phyloP scores from a whole-genome alignment of 2,797 vertebrate species.

The Falco berigora region DNA sequence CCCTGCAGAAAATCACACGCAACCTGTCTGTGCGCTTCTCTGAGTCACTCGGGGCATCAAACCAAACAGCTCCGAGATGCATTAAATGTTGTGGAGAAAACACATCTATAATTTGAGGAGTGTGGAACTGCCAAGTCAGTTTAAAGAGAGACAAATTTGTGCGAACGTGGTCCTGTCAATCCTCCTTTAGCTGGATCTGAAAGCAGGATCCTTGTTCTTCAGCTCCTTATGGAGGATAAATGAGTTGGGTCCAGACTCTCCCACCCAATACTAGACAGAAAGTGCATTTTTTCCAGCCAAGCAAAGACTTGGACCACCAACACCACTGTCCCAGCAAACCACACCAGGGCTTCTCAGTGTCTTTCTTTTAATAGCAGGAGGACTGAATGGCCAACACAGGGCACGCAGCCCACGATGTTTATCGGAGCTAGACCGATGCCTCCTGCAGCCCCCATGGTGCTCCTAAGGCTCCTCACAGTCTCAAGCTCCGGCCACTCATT shows the following conservation, averaged over 20 bases:
- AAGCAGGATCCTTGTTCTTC: neutral
- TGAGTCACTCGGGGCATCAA: neutral
- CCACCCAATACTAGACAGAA: neutral
- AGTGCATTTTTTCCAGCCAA: neutral
- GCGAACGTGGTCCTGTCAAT: neutral
- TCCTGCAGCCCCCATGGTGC: fast-evolving
- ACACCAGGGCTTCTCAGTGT: neutral
- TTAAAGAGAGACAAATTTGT: neutral
- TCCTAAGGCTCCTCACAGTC: neutral
- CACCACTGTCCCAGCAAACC: neutral
- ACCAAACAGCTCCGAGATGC: neutral
- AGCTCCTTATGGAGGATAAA: neutral
- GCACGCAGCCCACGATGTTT: fast-evolving
- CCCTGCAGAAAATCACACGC: neutral
- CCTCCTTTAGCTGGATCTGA: neutral
- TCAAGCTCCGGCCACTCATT: neutral
- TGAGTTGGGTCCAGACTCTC: fast-evolving
- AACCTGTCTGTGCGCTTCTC: neutral
- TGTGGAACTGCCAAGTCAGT: neutral
- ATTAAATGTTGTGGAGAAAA: neutral
- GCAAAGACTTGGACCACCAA: neutral
- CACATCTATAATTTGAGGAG: neutral
- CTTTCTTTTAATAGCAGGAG: neutral
- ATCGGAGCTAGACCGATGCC: neutral
- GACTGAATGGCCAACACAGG: neutral